Percentiles rank a stretch among this genome's conserved stretches.
phyloP scores from a whole-genome alignment of 1,140 invertebrate species.

The Platyura marginata region DNA sequence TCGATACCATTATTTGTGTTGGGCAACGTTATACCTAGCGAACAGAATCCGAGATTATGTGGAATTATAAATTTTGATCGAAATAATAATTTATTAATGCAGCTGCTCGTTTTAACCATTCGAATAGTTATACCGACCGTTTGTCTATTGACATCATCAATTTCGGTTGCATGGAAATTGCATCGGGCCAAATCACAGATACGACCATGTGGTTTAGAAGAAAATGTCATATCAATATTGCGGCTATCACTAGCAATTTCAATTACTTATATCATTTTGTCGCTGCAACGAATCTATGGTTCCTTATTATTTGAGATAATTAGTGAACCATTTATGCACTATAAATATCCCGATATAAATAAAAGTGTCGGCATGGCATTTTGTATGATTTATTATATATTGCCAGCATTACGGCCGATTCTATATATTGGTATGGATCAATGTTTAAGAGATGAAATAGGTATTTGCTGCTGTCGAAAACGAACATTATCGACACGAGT shows the following conservation, averaged over 20 bases:
- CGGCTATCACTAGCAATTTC: not conserved
- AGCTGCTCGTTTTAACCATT: not conserved
- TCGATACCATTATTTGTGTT: constrained; percentile 32
- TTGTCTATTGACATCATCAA: not conserved
- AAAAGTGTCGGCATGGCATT: not conserved
- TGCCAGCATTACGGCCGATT: not conserved
- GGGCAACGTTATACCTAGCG: constrained; percentile 4
- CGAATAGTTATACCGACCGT: constrained; percentile 1
- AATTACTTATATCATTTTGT: not conserved
- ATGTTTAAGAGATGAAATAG: not conserved
- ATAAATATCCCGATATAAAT: not conserved
- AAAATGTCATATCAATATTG: not conserved
- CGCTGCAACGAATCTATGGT: constrained; percentile 1
- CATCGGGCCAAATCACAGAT: not conserved
- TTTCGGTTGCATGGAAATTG: not conserved
- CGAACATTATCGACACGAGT: too few species aligned
- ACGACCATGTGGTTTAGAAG: not conserved
- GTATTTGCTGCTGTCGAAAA: too few species aligned
- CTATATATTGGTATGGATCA: not conserved
- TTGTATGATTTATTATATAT: not conserved
- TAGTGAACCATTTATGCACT: not conserved
- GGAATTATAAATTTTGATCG: not conserved
- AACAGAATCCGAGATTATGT: not conserved
- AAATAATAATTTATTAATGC: not conserved
- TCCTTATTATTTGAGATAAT: constrained; percentile 1